A percentile compares a stretch with the other conserved stretches of the same genome.
Conservation (phyloP, 2,888 invertebrate genomes). For the Netelia inedita region DNA sequence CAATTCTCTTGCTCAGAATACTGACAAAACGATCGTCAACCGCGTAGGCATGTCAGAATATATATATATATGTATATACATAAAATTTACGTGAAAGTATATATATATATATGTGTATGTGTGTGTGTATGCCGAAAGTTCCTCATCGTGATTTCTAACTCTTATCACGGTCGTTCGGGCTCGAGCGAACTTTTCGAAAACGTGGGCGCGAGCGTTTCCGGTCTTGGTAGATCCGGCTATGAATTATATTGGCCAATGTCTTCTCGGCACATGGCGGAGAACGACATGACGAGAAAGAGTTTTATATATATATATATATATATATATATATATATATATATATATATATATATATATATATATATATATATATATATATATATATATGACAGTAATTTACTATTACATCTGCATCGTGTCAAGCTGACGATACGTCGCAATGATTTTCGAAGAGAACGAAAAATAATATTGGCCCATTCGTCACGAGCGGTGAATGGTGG, state of each 20-base stretch:
- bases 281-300: constrained; percentile 19
- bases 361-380: background rate
- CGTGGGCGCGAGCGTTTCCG: constrained; percentile 74
- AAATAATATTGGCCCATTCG: constrained; percentile 48
- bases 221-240: constrained; percentile 66
- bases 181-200: constrained; percentile 65
- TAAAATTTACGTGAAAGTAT: background rate
- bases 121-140: constrained; percentile 1
- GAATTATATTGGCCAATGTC: constrained; percentile 64
- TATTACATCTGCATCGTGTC: background rate
- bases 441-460: constrained; percentile 30
- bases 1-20: constrained; percentile 54
- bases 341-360: background rate
- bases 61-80: constrained; percentile 7
- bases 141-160: constrained; percentile 53
- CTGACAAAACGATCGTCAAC: constrained; percentile 61
- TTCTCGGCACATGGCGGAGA: constrained; percentile 3
- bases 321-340: background rate
- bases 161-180: constrained; percentile 64
- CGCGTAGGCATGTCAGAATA: constrained; percentile 40
- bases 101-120: background rate
- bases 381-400: background rate
- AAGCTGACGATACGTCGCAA: constrained; percentile 1
- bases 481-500: constrained; percentile 15
- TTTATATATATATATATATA: background rate